A percentile compares a stretch with the other conserved stretches of the same genome.
Conservation (phyloP, 2,797 vertebrate genomes). For the Melanotaenia nigrans region DNA sequence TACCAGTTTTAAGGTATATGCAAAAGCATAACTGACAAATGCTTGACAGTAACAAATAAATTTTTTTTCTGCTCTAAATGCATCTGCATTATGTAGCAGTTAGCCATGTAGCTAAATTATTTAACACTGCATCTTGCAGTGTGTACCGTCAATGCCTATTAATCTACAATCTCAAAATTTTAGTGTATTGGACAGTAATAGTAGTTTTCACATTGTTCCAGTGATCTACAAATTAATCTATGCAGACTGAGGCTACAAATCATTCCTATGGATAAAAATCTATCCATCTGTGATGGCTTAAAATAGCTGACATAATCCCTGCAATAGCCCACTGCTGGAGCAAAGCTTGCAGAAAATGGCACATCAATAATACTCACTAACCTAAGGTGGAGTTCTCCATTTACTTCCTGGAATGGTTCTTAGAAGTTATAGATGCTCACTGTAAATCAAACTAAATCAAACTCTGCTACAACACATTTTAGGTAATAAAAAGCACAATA, state of each 20-base stretch:
- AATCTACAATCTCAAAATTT: not conserved
- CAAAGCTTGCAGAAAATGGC: slow-evolving; percentile 51
- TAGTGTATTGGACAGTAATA: slow-evolving; percentile 7
- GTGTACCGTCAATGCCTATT: not conserved
- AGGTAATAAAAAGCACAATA: not conserved
- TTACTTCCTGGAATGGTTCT: slow-evolving; percentile 21
- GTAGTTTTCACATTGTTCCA: not conserved
- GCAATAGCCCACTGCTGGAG: slow-evolving; percentile 38
- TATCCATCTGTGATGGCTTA: slow-evolving; percentile 57
- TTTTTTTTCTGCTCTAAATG: not conserved
- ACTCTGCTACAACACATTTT: not conserved
- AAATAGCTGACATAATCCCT: slow-evolving; percentile 74
- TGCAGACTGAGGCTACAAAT: slow-evolving; percentile 39
- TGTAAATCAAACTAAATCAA: slow-evolving; percentile 15
- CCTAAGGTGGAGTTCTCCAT: slow-evolving; percentile 24
- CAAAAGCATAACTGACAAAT: not conserved
- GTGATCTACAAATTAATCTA: slow-evolving; percentile 12
- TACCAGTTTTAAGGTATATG: not conserved
- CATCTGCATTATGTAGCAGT: not conserved
- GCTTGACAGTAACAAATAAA: not conserved
- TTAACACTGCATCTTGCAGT: not conserved
- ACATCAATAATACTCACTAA: slow-evolving; percentile 51
- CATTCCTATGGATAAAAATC: slow-evolving; percentile 54
- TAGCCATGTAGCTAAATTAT: not conserved
- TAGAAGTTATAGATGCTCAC: slow-evolving; percentile 14